Conservation (phyloP, 2,888 invertebrate species). For the Colletes collaris region DNA sequence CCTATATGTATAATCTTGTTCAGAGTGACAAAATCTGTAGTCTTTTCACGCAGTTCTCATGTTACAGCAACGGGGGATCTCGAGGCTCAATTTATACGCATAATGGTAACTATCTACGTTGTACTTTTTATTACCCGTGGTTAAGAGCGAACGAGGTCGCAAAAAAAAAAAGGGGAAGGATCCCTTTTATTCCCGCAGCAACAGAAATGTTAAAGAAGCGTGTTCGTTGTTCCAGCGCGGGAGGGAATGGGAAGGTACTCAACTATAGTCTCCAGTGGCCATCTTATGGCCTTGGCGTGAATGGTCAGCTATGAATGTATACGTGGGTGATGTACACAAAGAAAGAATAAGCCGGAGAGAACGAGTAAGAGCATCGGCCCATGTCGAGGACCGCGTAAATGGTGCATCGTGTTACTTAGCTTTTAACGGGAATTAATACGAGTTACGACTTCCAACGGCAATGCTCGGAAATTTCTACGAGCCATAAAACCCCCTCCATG, state of each 20-base stretch:
- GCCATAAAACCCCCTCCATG: slow-evolving; percentile 41
- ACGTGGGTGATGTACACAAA: not conserved
- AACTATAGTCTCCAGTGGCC: slow-evolving; percentile 39
- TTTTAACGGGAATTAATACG: slow-evolving; percentile 74
- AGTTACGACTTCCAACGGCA: slow-evolving; percentile 64
- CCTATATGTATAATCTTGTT: too few relatives aligned
- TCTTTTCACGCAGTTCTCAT: not conserved
- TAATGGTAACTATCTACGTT: slow-evolving; percentile 38
- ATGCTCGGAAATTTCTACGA: slow-evolving; percentile 50
- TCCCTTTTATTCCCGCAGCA: slow-evolving; percentile 43
- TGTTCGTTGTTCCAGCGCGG: slow-evolving; percentile 37
- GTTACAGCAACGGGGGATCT: not conserved
- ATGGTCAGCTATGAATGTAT: slow-evolving; percentile 13
- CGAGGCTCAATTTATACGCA: slow-evolving; percentile 25
- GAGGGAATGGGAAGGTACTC: not conserved
- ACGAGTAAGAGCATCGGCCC: slow-evolving; percentile 43
- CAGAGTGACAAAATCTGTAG: not conserved
- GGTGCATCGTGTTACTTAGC: slow-evolving; percentile 72
- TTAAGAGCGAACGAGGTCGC: slow-evolving; percentile 33
- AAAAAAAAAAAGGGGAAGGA: slow-evolving; percentile 17
- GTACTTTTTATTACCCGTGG: slow-evolving; percentile 40
- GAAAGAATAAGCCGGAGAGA: slow-evolving; percentile 9
- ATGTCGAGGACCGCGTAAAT: slow-evolving; percentile 51
- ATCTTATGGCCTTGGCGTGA: slow-evolving; percentile 35
- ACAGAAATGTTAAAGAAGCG: slow-evolving; percentile 31